Base-by-base conservation (phyloP, 2,888 invertebrate genomes). In the Oscheius sp. region DNA sequence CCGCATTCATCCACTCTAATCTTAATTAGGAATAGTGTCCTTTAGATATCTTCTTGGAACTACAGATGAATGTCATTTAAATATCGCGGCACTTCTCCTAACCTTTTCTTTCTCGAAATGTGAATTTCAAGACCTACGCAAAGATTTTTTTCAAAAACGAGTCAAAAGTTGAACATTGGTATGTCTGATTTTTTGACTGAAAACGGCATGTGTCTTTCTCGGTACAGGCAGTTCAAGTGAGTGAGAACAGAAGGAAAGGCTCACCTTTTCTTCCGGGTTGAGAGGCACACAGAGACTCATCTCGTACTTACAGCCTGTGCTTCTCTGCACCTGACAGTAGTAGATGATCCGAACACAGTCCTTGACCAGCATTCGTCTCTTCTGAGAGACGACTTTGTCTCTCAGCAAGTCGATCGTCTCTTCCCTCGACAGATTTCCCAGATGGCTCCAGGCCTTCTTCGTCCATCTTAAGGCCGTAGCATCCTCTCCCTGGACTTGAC, bases 301-400 rank as follows among this genome's bases (percentile, higher is more conserved):
- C 59, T 74, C 74, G 47, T 74, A 74, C 13, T 58, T 57, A 51
- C 74, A 74, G 2, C 68, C 58, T 33, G 48, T 65, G 51, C 65
- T 65, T 10, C 74, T 13, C 50, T 74, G 74, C 1, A 74, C 68
- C 51, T 74, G 63, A 21, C 74, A 74, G 53, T 74, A 74, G 59
- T 74, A 74, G 35, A 74, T 65, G 32, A 74, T 74, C 29, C 74
- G 42, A 10, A 68, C 65, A 21, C 74, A 63, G 35, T 68, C 74
- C 53, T 68, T 66, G 68, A 74, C 68, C 37, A 62, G 42, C 51
- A 74, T 62, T 11, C 74, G n/a, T n/a, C 74, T 33, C 60, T 74
- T 74, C 35, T 74, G 74, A 13, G 74, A 74, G 11, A 74, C 74
- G 37, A 65, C 58, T 35, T 66, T 53, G 4, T 68, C 68, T 48